Conservation (phyloP, 2,113 vertebrate genomes). For the Spilogale gracilis region DNA sequence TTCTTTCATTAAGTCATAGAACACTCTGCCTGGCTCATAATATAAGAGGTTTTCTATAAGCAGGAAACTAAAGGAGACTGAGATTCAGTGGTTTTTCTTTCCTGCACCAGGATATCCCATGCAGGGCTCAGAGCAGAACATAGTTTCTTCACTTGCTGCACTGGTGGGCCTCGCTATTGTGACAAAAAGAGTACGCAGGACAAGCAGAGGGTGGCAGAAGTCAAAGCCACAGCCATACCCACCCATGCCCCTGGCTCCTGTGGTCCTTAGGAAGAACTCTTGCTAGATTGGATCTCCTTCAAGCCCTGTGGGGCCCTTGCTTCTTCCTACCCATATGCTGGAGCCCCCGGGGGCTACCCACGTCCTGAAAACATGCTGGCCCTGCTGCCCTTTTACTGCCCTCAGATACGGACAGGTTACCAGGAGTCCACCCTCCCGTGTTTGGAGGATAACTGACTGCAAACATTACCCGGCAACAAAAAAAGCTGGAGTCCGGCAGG, state of each 20-base stretch:
- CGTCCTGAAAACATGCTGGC: constrained; percentile 70
- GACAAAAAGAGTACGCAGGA: not conserved
- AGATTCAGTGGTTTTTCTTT: not conserved
- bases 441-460: constrained; percentile 75
- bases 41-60: not conserved
- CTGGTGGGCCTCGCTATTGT: not conserved
- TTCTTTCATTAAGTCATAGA: not conserved
- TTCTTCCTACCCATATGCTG: constrained; percentile 66
- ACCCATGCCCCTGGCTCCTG: no score
- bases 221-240: not conserved
- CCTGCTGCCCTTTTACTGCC: constrained; percentile 71
- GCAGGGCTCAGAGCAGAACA: not conserved
- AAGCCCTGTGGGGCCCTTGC: constrained; percentile 50
- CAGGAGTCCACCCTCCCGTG: constrained; percentile 68
- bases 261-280: not conserved
- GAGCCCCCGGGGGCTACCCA: constrained; percentile 68
- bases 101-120: not conserved
- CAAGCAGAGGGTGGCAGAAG: not conserved
- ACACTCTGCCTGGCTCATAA: not conserved
- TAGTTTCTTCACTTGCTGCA: not conserved
- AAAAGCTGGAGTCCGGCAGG: constrained; percentile 75
- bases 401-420: constrained; percentile 74
- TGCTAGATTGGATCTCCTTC: not conserved
- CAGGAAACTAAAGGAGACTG: not conserved
- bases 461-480: constrained; percentile 84